Conservation (phyloP, 2,797 vertebrate genomes). For the Centropyge bicolor region DNA sequence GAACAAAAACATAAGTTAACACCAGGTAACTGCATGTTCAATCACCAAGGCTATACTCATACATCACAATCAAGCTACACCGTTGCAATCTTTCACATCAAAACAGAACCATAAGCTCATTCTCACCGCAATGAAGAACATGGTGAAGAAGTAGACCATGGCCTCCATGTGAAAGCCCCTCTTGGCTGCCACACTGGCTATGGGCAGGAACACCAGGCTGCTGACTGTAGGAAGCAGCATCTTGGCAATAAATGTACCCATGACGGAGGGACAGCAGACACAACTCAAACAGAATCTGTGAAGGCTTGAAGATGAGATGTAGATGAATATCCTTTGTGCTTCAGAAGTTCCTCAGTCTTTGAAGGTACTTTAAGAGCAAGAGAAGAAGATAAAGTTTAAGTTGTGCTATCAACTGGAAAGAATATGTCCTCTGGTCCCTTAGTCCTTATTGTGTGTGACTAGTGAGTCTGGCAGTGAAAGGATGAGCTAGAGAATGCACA, state of each 20-base stretch:
- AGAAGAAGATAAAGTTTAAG: background rate
- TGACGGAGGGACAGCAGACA: constrained; percentile 57
- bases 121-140: constrained; percentile 96
- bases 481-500: constrained; percentile 8
- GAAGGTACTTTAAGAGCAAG: background rate
- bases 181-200: constrained; percentile 92
- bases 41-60: background rate
- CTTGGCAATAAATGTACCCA: constrained; percentile 94
- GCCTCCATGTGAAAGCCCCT: constrained; percentile 98
- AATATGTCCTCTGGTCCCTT: constrained; percentile 16
- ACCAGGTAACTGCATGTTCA: background rate
- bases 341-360: constrained; percentile 9
- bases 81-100: background rate
- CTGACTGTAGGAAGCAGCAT: constrained; percentile 95
- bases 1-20: background rate
- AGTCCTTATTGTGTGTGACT: constrained; percentile 3
- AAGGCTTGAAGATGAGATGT: background rate
- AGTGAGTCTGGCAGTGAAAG: background rate
- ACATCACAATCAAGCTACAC: background rate
- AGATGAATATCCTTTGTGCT: background rate
- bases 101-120: background rate
- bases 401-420: background rate
- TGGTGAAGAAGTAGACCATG: constrained; percentile 99
- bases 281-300: background rate
- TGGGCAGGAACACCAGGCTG: constrained; percentile 93